Evolutionary conservation across 1,140 invertebrate species (phyloP), one percentile per base, ranked within the genome.

Genomic region (Drosophila sechellia): DNA sequence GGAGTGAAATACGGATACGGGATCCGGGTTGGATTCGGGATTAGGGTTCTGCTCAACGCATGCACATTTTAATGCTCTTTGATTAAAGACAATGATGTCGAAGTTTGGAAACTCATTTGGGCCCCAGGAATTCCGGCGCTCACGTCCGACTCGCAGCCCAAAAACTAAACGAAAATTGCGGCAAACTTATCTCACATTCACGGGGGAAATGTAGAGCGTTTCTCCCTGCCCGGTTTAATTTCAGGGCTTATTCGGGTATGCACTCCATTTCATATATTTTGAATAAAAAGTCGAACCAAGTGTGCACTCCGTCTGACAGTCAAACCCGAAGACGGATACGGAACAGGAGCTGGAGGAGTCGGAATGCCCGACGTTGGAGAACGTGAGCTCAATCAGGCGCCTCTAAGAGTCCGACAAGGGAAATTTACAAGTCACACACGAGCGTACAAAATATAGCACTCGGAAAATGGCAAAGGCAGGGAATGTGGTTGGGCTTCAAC

Each of bases 361-460:
- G 10, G 17, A 37, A 3, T 22, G 20, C 20, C 20, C 20, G 20
- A 22, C 20, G 58, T 31, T 40, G 54, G 40, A 5, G 65, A 54
- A 86, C 81, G 81, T 85, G 81, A 76, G 81, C 81, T 85, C 81
- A 85, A 85, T 85, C 81, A 85, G 86, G 81, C 81, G 81, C 64
- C 77, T 64, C 81, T 84, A 71, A 59, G 45, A 61, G 66, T 81
- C 57, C 81, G 84, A 86, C 81, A 63, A 74, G 81, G 81, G 81
- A 85, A 85, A 85, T 85, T 85, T 86, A 85, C 81, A 85, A 84
- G 81, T 66, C 74, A 85, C 74, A 81, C 73, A 85, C 77, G 57
- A 63, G 43, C 65, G 53, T 45, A 71, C 59, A 39, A 66, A 59
- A 61, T 73, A 73, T 73, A 59, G 55, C 45, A 20, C 25, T 70